Percentiles rank a stretch among this genome's conserved stretches.
Evolutionary conservation across 2,113 vertebrate genomes (phyloP).

Genomic region (Oenanthe oenanthe): DNA sequence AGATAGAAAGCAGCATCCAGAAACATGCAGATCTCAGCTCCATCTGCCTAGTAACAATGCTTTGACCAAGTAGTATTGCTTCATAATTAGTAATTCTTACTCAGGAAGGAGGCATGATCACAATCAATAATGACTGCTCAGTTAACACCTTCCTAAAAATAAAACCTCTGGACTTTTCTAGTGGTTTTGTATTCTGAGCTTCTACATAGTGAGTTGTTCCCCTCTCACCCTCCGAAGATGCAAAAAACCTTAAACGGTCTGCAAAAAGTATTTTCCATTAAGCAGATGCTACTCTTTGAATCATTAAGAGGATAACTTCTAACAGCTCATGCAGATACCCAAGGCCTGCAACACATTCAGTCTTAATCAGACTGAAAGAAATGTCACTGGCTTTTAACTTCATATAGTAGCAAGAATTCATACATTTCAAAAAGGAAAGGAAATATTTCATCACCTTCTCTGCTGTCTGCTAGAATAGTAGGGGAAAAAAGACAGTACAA

Average conservation of each 20-base stretch:
- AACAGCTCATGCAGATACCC: not conserved
- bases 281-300: not conserved
- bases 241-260: not conserved
- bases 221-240: rapidly evolving
- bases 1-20: not conserved
- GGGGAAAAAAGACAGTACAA: rapidly evolving
- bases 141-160: not conserved
- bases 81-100: not conserved
- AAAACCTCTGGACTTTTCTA: not conserved
- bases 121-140: not conserved
- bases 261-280: not conserved
- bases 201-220: not conserved
- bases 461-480: not conserved
- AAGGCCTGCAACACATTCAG: not conserved
- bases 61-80: not conserved
- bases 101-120: not conserved
- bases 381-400: not conserved
- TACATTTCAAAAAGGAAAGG: not conserved
- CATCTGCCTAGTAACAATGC: not conserved
- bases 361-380: not conserved
- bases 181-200: not conserved
- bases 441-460: not conserved
- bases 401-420: not conserved
- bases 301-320: not conserved
- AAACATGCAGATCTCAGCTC: not conserved